Evolutionary conservation across 1,140 invertebrate genomes (phyloP).

Genomic region (Latrodectus geometricus): DNA sequence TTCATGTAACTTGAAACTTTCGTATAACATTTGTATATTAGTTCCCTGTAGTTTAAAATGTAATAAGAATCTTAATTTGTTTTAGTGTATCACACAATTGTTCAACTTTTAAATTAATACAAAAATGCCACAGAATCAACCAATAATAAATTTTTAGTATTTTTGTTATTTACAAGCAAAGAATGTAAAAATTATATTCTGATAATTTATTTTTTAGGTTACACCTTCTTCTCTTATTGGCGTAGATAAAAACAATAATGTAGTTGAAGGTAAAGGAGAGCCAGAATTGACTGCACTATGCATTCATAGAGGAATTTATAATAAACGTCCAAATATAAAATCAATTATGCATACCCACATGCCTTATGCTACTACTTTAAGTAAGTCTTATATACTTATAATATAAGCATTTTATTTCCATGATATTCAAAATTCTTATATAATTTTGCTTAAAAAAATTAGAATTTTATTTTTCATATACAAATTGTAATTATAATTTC

Average conservation of each 20-base stretch:
- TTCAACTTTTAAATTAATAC: too few relatives aligned
- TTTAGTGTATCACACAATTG: too few relatives aligned
- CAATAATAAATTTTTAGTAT: too few relatives aligned
- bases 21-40: too few relatives aligned
- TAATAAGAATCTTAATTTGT: too few relatives aligned
- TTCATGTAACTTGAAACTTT: too few relatives aligned
- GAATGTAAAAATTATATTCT: not conserved
- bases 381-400: not conserved
- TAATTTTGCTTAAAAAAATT: too few relatives aligned
- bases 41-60: too few relatives aligned
- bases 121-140: too few relatives aligned
- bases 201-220: conserved; percentile 4
- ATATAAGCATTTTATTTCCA: too few relatives aligned
- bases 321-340: conserved; percentile 13
- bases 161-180: too few relatives aligned
- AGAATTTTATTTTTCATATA: not conserved
- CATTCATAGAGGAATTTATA: conserved; percentile 40
- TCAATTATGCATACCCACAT: conserved; percentile 43
- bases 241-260: conserved; percentile 22
- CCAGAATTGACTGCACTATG: conserved; percentile 36
- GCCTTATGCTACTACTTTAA: conserved; percentile 48
- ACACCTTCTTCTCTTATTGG: conserved; percentile 28
- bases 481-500: not conserved
- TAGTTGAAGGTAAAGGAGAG: conserved; percentile 33
- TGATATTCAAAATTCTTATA: too few relatives aligned